Evolutionary conservation across 2,797 vertebrate genomes (phyloP).

Genomic region (Neosalanx taihuensis): DNA sequence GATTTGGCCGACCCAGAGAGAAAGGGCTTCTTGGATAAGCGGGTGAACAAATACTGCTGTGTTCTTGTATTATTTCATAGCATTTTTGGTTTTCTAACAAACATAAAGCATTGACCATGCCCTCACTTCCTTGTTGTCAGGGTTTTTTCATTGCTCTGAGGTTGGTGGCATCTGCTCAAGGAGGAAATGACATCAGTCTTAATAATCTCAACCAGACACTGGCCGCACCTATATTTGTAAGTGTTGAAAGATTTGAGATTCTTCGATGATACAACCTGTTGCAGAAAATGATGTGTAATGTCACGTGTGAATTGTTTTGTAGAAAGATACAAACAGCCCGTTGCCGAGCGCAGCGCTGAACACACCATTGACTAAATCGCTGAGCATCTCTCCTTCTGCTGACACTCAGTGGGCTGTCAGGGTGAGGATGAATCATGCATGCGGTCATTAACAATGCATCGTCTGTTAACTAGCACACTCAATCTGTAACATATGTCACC

Average conservation of each 20-base stretch:
- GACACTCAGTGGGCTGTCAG: constrained; percentile 90
- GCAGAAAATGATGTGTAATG: background rate
- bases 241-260: constrained; percentile 50
- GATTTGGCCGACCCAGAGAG: constrained; percentile 93
- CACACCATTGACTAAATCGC: constrained; percentile 28
- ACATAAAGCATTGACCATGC: background rate
- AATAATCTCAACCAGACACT: constrained; percentile 80
- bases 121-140: constrained; percentile 62
- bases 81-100: background rate
- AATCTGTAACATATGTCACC: constrained; percentile 33
- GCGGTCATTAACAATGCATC: background rate
- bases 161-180: constrained; percentile 91
- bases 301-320: constrained; percentile 18
- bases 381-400: constrained; percentile 48
- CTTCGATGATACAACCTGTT: background rate
- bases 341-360: constrained; percentile 66
- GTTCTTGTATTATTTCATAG: constrained; percentile 12
- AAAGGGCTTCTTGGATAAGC: constrained; percentile 94
- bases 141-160: constrained; percentile 90
- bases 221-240: constrained; percentile 91
- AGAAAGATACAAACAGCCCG: constrained; percentile 89
- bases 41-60: constrained; percentile 71
- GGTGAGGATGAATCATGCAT: constrained; percentile 69
- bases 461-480: background rate
- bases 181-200: constrained; percentile 86